Evolutionary conservation across 2,797 vertebrate genomes (phyloP).

Genomic region (Rhynchotus rufescens): DNA sequence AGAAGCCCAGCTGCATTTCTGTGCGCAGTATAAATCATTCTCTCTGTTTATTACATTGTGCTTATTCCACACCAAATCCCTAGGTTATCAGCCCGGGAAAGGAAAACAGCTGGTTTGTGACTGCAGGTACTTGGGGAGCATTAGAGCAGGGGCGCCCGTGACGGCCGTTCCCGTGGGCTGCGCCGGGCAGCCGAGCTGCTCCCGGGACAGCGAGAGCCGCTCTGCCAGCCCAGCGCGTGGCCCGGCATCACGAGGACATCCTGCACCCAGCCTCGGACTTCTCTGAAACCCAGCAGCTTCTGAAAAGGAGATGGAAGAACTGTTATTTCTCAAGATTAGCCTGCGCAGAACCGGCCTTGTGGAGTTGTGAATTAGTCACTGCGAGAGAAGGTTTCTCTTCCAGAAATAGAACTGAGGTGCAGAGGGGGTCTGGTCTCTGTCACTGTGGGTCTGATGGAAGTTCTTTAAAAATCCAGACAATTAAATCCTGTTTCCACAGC

Average conservation of each 20-base stretch:
- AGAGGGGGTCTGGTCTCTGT: not conserved
- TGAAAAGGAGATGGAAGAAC: not conserved
- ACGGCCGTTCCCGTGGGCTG: not conserved
- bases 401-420: not conserved
- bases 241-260: not conserved
- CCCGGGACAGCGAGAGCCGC: not conserved
- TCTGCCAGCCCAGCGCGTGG: not conserved
- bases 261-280: not conserved
- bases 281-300: not conserved
- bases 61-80: not conserved
- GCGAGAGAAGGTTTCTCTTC: not conserved
- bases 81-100: not conserved
- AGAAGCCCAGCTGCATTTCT: not conserved
- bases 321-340: not conserved
- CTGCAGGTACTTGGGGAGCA: accelerated
- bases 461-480: not conserved
- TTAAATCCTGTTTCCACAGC: not conserved
- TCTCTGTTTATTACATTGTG: not conserved
- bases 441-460: not conserved
- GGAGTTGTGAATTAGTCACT: not conserved
- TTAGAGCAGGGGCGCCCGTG: not conserved
- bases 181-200: not conserved
- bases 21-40: not conserved
- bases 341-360: not conserved
- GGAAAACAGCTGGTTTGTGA: not conserved